Evolutionary conservation across 2,113 vertebrate genomes (phyloP).

Genomic region (Gymnarchus niloticus): DNA sequence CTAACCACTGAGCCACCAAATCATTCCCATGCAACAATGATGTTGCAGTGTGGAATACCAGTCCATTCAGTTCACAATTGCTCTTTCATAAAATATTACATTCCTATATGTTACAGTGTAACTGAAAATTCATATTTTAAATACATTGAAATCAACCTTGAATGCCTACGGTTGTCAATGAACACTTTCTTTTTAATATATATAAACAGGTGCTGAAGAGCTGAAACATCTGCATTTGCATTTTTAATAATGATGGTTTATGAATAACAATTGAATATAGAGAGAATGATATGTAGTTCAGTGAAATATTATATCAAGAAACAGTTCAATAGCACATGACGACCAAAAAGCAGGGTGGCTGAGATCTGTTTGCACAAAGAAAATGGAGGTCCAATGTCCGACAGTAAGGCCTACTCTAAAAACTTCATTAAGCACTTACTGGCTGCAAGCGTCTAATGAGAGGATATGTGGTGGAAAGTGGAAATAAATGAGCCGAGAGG

Average conservation of each 20-base stretch:
- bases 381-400: background rate
- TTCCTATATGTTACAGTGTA: background rate
- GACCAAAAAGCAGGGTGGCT: background rate
- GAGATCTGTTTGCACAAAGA: background rate
- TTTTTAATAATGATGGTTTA: background rate
- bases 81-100: background rate
- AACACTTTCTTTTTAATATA: too few relatives aligned
- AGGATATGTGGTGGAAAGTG: background rate
- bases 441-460: background rate
- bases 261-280: background rate
- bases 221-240: background rate
- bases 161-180: background rate
- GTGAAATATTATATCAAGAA: background rate
- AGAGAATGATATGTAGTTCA: background rate
- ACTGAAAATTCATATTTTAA: background rate
- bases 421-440: conserved; percentile 7
- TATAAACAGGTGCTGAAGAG: background rate
- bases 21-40: background rate
- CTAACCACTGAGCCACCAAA: background rate
- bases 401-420: background rate
- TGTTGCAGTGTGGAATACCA: background rate
- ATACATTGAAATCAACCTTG: background rate
- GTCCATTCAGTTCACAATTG: background rate
- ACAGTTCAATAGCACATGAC: background rate
- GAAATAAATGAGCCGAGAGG: conserved; percentile 28